These are phyloP conservation scores for Hirundo rustica DNA, from an alignment of 2,797 vertebrate species.

Conservation along the genomic window DNA sequence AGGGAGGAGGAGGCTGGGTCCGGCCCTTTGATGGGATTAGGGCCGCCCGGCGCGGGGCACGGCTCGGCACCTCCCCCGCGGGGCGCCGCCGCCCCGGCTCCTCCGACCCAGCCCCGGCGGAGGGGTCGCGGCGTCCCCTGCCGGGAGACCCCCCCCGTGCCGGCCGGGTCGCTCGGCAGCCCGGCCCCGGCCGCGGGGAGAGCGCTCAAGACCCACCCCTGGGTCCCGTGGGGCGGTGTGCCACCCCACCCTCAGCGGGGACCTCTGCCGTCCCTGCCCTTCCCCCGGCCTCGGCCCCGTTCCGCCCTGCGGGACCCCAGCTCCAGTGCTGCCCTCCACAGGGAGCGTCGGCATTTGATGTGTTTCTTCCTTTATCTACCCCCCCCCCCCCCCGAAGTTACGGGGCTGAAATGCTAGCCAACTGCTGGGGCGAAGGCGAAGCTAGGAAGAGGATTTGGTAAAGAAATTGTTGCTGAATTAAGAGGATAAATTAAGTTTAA, in stretches of 20 bases:
- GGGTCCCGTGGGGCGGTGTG: accelerated
- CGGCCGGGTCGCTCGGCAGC: accelerated
- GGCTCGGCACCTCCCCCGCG: slow-evolving; percentile 14
- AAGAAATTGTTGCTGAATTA: slow-evolving; percentile 54
- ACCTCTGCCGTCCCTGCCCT: not conserved
- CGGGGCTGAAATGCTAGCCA: not conserved
- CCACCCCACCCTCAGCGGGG: not conserved
- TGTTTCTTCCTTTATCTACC: not conserved
- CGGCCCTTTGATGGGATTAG: slow-evolving; percentile 62
- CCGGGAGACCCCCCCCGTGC: not conserved
- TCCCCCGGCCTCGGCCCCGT: too few species aligned
- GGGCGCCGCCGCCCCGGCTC: not conserved
- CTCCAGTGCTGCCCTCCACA: not conserved
- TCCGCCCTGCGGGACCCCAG: accelerated
- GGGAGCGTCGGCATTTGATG: not conserved
- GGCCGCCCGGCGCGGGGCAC: not conserved
- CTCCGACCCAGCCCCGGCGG: not conserved
- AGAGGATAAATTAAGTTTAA: slow-evolving; percentile 75
- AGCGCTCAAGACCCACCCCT: accelerated
- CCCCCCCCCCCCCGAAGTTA: too few species aligned
- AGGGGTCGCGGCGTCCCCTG: not conserved
- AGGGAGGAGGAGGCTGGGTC: not conserved
- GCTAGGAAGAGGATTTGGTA: not conserved
- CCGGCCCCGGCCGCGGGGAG: not conserved
- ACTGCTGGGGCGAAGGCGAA: not conserved